These are phyloP conservation scores for Dendrocopos noguchii DNA, from an alignment of 2,113 vertebrate genomes.

Conservation along the genomic window DNA sequence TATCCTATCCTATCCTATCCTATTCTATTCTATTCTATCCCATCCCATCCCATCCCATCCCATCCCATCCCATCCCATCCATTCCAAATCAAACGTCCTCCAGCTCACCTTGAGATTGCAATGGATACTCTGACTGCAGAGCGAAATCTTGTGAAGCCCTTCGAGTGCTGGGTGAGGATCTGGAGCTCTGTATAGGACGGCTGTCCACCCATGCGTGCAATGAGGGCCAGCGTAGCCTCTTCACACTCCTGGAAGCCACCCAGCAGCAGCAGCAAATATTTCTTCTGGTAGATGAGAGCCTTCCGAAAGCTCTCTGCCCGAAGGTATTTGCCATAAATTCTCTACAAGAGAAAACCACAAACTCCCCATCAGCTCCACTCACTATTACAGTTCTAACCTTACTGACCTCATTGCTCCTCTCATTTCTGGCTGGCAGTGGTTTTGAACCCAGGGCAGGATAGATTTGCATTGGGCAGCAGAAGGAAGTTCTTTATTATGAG, in stretches of 20 bases:
- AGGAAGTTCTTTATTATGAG: no score
- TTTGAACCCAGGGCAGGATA: no score
- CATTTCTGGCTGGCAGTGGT: not conserved
- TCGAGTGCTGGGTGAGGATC: conserved; percentile 74
- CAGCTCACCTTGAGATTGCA: conserved; percentile 89
- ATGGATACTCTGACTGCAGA: conserved; percentile 90
- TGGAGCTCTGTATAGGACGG: conserved; percentile 79
- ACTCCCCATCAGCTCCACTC: not conserved
- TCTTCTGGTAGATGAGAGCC: conserved; percentile 97
- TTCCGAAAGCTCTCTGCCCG: conserved; percentile 96
- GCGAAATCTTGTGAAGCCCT: conserved; percentile 88
- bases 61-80: not conserved
- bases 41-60: no score
- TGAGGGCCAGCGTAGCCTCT: conserved; percentile 89
- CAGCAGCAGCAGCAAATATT: conserved; percentile 92
- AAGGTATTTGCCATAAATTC: conserved; percentile 92
- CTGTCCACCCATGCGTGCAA: conserved; percentile 89
- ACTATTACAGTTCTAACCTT: not conserved
- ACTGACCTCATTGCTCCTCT: not conserved
- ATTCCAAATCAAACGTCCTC: not conserved
- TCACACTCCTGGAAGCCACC: conserved; percentile 97
- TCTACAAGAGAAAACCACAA: conserved; percentile 72
- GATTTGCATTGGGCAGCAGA: no score
- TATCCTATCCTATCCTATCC: no score
- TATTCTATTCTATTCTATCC: no score